phyloP scores from a whole-genome alignment of 2,113 vertebrate species.

The Camarhynchus parvulus region DNA sequence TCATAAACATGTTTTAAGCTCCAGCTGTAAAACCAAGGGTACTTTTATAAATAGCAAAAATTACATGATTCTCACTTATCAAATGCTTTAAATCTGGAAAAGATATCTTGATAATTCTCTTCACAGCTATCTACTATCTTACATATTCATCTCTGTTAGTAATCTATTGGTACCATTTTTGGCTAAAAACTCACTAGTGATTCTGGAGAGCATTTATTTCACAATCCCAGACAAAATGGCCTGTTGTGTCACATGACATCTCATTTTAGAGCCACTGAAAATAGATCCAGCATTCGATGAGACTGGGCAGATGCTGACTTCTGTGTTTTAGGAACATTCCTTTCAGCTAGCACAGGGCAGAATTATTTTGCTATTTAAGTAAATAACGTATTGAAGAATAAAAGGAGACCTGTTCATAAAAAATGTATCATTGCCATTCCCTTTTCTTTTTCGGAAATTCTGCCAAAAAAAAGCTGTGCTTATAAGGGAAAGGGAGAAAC shows the following conservation, averaged over 20 bases:
- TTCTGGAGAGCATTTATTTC: background rate
- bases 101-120: background rate
- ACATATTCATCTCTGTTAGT: background rate
- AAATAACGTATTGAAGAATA: background rate
- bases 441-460: background rate
- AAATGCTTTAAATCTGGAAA: background rate
- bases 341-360: background rate
- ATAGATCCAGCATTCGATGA: background rate
- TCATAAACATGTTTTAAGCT: slow-evolving; percentile 15
- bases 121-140: background rate
- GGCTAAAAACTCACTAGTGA: background rate
- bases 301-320: background rate
- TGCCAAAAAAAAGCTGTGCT: background rate
- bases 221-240: background rate
- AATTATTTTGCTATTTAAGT: background rate
- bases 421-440: background rate
- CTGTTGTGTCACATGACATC: background rate
- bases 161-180: background rate
- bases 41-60: background rate
- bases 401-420: background rate
- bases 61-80: background rate
- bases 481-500: background rate
- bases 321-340: background rate
- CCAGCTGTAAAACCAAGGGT: background rate
- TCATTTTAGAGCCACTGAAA: background rate